Base-by-base conservation (phyloP, 2,797 vertebrate genomes). In the Leptoclinus maculatus region DNA sequence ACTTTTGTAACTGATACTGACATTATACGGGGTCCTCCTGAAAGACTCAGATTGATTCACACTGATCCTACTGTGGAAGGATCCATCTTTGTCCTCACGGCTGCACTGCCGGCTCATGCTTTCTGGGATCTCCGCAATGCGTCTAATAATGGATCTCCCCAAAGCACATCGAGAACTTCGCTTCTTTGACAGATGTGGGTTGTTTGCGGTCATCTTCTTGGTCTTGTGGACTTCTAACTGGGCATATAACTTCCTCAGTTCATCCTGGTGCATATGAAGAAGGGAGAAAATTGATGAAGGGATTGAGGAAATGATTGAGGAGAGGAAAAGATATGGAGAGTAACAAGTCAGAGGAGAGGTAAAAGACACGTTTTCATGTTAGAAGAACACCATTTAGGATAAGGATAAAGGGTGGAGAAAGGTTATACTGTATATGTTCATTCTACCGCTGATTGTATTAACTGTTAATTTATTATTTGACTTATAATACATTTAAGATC, bases 241-340 rank as follows among this genome's bases (percentile, higher is more conserved):
- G 49, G 93, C 77, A 75, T 99, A 99, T 71, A 99, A 95, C 92
- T 97, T 98, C 95, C 97, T 99, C 87, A 99, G 90, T 92, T 99
- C 98, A 47, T 97, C 97, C 98, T 99, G 90, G 83, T 87, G 69
- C 66, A 88, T 59, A 74, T 77, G 69, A 83, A 87, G 78, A 86
- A 75, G 77, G 83, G 41, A 79, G 51, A 82, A 64, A 77, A 76
- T 73, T 62, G 76, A 79, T 74, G 68, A 78, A 68, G 75, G 84
- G 77, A 81, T 84, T n/a, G 72, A 83, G 76, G 83, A 81, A 74
- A 79, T 60, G 80, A 59, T 76, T 76, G 39, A 80, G 45, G 53
- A 79, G 54, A 80, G 74, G 79, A 73, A 79, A 83, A 89, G 43
- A 89, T 65, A 82, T 36, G 71, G 67, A 88, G n/a, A 82, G 79